Percentiles rank a stretch among this genome's conserved stretches.
Conservation (phyloP, 2,888 invertebrate species). For the Drosophila paracracens region DNA sequence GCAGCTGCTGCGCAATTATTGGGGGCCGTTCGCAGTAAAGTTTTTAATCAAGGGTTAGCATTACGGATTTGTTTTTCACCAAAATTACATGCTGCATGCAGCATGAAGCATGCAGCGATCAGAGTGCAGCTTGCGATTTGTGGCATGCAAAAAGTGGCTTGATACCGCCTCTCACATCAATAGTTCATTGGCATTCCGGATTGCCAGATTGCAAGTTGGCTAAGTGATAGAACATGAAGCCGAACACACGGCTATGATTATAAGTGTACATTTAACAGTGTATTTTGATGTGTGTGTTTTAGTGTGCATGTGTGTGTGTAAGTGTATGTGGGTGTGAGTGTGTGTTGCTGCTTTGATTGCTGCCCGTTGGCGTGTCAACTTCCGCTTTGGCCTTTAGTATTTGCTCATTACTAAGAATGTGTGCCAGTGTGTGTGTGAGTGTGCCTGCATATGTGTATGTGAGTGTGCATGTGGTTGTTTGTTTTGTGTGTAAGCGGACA, state of each 20-base stretch:
- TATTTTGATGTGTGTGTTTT: not conserved
- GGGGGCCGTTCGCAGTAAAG: conserved; percentile 12
- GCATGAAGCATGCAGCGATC: conserved; percentile 41
- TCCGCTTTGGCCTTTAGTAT: conserved; percentile 50
- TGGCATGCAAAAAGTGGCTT: conserved; percentile 52
- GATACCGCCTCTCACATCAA: conserved; percentile 36
- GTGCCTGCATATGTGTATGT: not conserved
- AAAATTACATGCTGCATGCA: conserved; percentile 56
- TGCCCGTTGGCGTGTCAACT: conserved; percentile 40
- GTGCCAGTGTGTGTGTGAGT: conserved; percentile 1
- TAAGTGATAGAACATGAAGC: conserved; percentile 50
- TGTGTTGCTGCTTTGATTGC: conserved; percentile 22
- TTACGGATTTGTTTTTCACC: conserved; percentile 50
- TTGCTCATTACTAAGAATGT: conserved; percentile 64
- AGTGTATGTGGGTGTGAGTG: conserved; percentile 10
- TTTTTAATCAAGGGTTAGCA: conserved; percentile 68
- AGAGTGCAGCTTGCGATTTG: conserved; percentile 45
- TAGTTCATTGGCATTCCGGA: conserved; percentile 44
- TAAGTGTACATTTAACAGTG: not conserved
- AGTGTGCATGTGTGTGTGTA: conserved; percentile 1
- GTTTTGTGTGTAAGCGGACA: conserved; percentile 27
- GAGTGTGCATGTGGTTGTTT: conserved; percentile 13
- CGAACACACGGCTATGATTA: conserved; percentile 15
- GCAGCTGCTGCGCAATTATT: conserved; percentile 61
- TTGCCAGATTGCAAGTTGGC: conserved; percentile 33